Base-by-base conservation (phyloP, 2,888 invertebrate genomes). In the Heliconius cydno region DNA sequence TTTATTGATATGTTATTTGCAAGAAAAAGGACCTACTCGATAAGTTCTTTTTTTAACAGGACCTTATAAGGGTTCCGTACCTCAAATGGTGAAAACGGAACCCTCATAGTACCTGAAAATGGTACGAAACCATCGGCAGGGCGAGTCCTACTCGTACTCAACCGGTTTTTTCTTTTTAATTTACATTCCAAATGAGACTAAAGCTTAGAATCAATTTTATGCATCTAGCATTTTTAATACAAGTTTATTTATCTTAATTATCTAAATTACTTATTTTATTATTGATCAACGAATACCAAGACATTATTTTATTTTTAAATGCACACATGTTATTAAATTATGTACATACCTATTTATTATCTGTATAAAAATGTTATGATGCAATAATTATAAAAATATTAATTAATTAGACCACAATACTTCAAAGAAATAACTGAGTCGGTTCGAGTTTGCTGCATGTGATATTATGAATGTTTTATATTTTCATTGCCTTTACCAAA, bases 381-480 rank as follows among this genome's bases (percentile, higher is more conserved):
- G 22, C 30, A 34, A 13, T 60, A 60, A 73, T 7, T 73, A 73
- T 73, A 60, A 60, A 34, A n/a, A n/a, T 73, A 73, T 60, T 60
- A 72, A 13, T 34, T n/a, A 73, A 73, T 15, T 34, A 6, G 13
- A 13, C 30, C 57, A 34, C 12, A n/a, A 34, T 34, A 30, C 34
- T 57, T 57, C 22, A 72, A 57, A 57, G 57, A 70, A 70, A 70
- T 22, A 70, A 70, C 41, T 70, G 4, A 70, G 25, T 70, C 41
- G n/a, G 22, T n/a, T 25, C 7, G 41, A 41, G 13, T 6, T 22
- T 12, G 70, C 68, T 38, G 15, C 41, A 46, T 22, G 38, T n/a
- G 34, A 15, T 38, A 34, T 38, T 30, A 52, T 78, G 28, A 78
- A 78, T 73, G 67, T 78, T 78, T 78, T n/a, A 78, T 78, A 78